Evolutionary conservation across 1,140 invertebrate species (phyloP), one percentile per base, ranked within the genome.

Genomic region (Acromyrmex heyeri): DNA sequence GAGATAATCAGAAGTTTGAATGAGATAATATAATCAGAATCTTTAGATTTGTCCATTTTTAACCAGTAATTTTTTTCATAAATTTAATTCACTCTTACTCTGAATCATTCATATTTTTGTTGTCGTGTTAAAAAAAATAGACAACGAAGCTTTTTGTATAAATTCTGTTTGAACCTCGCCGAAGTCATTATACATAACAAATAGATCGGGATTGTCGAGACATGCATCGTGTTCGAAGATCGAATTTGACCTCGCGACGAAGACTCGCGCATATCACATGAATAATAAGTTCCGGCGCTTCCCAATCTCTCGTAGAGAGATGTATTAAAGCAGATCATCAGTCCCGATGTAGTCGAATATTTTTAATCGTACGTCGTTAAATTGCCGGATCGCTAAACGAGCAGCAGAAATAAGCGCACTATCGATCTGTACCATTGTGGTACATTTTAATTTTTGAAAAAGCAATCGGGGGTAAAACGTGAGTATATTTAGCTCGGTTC

Each of bases 131-230:
- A 30, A 16, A 48, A 16, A 70, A 81, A 57, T 44, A 48, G 64
- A 70, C 16, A 48, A 69, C 34, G 30, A 50, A 34, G 21, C 50
- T 81, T 81, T 57, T 16, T 16, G 57, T 62, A 16, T 50, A 64
- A 10, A 64, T 16, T 67, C 65, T 65, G 21, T 81, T 81, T 70
- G 78, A 81, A 70, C 30, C 64, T 38, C 34, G 12, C 21, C 21
- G 30, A 81, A 81, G 34, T 81, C 65, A 64, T 81, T 81, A 81
- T 57, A 57, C 34, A 57, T 34, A 50, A 30, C 50, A 81, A 81
- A 70, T 81, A 50, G 64, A 70, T 70, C 21, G 30, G 21, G 30
- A 81, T 21, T 70, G 50, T 7, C 50, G 27, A 38, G 48, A 50
- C n/a, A 27, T 14, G 44, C 76, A 27, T 34, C 70, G 75, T 44